Evolutionary conservation across 2,888 invertebrate species (phyloP).

Genomic region (Ernsta delagoae): DNA sequence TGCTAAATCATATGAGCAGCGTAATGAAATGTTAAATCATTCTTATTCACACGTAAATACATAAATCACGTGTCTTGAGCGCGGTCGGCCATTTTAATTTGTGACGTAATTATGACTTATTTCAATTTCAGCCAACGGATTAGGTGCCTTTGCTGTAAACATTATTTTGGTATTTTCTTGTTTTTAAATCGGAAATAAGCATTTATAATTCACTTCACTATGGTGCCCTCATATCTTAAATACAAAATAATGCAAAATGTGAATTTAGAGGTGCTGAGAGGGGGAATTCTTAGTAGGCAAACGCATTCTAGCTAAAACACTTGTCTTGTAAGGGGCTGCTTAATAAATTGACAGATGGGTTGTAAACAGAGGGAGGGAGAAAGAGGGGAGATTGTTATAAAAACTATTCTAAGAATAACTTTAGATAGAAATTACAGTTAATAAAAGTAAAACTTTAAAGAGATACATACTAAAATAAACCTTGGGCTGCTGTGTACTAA

Average conservation of each 20-base stretch:
- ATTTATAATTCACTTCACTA: too few relatives aligned
- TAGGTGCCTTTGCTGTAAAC: background rate
- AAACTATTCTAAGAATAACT: background rate
- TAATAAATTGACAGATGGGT: background rate
- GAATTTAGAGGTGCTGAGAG: background rate
- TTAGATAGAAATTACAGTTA: too few relatives aligned
- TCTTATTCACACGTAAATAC: constrained; percentile 65
- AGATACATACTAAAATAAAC: too few relatives aligned
- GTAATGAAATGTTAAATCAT: constrained; percentile 70
- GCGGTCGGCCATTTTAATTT: constrained; percentile 22
- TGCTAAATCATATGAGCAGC: constrained; percentile 55
- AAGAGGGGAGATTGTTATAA: background rate
- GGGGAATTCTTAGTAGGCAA: background rate
- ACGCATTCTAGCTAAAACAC: background rate
- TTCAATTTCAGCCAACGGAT: too few relatives aligned
- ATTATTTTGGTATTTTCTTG: background rate
- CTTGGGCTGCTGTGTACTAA: too few relatives aligned
- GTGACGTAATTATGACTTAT: background rate
- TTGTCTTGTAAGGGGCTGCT: background rate
- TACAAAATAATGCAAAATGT: too few relatives aligned
- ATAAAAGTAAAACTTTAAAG: too few relatives aligned
- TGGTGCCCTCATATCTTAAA: too few relatives aligned
- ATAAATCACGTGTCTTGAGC: constrained; percentile 47
- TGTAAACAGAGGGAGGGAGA: background rate
- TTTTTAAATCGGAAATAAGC: background rate